Evolutionary conservation across 1,140 invertebrate species (phyloP).

Genomic region (Bilobella aurantiaca): DNA sequence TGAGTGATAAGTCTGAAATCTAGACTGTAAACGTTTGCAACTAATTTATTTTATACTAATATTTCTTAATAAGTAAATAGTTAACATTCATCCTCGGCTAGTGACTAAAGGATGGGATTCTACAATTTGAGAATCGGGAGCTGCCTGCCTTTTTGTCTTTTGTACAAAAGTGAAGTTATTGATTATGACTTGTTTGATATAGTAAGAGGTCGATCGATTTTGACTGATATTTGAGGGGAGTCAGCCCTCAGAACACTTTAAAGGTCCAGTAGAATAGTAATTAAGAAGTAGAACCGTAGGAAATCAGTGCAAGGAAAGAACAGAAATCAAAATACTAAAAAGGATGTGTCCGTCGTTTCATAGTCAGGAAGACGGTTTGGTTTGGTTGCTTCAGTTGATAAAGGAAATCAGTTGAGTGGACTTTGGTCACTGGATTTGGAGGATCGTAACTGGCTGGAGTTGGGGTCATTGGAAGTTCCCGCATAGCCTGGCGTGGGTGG

Average conservation of each 20-base stretch:
- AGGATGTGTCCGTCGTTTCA: too few species aligned
- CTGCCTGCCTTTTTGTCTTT: too few species aligned
- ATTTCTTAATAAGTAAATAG: too few species aligned
- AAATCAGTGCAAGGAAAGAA: not conserved
- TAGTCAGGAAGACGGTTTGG: too few species aligned
- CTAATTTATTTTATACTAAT: too few species aligned
- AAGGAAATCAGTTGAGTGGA: not conserved
- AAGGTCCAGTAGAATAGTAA: not conserved
- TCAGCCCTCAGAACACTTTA: not conserved
- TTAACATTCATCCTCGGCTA: too few species aligned
- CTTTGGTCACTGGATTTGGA: not conserved
- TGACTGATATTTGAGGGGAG: not conserved
- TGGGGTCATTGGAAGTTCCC: constrained; percentile 55
- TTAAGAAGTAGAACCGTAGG: not conserved
- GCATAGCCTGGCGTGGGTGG: constrained; percentile 38
- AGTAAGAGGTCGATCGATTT: not conserved
- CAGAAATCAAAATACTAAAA: not conserved
- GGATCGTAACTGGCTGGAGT: constrained; percentile 68
- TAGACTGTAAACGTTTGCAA: too few species aligned
- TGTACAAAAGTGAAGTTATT: not conserved
- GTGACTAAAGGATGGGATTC: too few species aligned
- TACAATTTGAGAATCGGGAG: too few species aligned
- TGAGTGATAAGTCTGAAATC: too few species aligned
- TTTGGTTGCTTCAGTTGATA: not conserved
- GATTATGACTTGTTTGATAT: too few species aligned